Evolutionary conservation across 2,797 vertebrate species (phyloP).

Genomic region (Clarias pachynema): DNA sequence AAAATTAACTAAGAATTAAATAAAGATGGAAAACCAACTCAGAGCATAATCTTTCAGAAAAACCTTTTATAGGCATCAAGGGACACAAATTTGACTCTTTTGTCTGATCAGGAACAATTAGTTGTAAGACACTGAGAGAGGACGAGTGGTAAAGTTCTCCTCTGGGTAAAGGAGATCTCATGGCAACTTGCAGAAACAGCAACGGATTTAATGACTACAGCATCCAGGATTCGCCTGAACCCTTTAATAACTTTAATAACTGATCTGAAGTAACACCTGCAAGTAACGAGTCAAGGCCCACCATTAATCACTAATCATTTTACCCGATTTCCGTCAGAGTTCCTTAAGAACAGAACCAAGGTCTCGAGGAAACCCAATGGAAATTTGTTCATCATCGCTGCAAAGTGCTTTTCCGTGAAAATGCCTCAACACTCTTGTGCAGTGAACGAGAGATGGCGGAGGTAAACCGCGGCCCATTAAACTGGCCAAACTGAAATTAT

Average conservation of each 20-base stretch:
- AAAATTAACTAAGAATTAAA: conserved; percentile 58
- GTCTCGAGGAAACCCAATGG: conserved; percentile 66
- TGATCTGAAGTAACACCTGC: conserved; percentile 37
- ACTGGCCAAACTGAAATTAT: conserved; percentile 67
- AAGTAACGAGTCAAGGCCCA: conserved; percentile 10
- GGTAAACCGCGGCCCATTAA: conserved; percentile 65
- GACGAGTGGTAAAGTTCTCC: conserved; percentile 59
- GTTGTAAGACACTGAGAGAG: conserved; percentile 62
- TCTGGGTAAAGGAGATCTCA: conserved; percentile 70
- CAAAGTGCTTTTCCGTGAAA: conserved; percentile 75
- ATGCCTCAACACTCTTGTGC: conserved; percentile 62
- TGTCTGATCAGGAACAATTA: conserved; percentile 61
- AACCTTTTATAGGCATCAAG: conserved; percentile 63
- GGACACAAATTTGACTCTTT: conserved; percentile 68
- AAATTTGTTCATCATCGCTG: conserved; percentile 73
- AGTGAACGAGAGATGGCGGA: conserved; percentile 66
- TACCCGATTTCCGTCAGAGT: conserved; percentile 12
- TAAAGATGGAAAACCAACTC: conserved; percentile 62
- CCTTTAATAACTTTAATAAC: conserved; percentile 21
- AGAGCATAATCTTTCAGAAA: conserved; percentile 62
- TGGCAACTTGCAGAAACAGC: conserved; percentile 70
- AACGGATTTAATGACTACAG: conserved; percentile 47
- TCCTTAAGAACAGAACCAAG: not conserved
- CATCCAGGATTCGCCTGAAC: not conserved
- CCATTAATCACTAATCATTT: conserved; percentile 29